Conservation (phyloP, 2,888 invertebrate genomes). For the Gryllus longicercus region DNA sequence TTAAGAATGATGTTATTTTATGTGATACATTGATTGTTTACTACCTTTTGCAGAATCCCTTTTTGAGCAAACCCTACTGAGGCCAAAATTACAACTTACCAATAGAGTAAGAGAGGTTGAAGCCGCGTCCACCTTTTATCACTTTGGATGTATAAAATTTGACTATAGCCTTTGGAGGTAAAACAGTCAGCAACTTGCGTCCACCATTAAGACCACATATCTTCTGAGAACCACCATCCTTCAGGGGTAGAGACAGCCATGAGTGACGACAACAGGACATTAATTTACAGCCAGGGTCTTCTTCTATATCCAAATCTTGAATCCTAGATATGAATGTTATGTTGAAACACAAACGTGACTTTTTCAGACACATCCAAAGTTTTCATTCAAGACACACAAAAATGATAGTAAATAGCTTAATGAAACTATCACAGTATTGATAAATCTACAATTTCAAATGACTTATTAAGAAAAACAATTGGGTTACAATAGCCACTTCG, state of each 20-base stretch:
- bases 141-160: conserved; percentile 39
- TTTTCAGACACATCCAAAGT: no score
- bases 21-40: no score
- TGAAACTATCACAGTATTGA: no score
- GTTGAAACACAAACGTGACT: not conserved
- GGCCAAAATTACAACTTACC: conserved; percentile 25
- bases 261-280: conserved; percentile 40
- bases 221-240: conserved; percentile 33
- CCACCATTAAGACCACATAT: conserved; percentile 35
- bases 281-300: conserved; percentile 38
- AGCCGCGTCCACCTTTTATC: conserved; percentile 37
- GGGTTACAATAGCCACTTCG: no score
- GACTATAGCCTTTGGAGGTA: conserved; percentile 34
- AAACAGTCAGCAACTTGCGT: conserved; percentile 32
- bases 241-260: conserved; percentile 39
- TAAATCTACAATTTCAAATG: no score
- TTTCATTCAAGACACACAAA: no score
- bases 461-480: no score
- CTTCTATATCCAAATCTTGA: conserved; percentile 38
- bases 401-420: no score
- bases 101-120: conserved; percentile 37
- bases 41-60: no score
- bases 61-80: no score
- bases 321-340: conserved; percentile 33
- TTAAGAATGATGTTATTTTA: no score